Percentiles rank a stretch among this genome's conserved stretches.
Conservation (phyloP, 1,140 invertebrate genomes). For the Subanguina moxae region DNA sequence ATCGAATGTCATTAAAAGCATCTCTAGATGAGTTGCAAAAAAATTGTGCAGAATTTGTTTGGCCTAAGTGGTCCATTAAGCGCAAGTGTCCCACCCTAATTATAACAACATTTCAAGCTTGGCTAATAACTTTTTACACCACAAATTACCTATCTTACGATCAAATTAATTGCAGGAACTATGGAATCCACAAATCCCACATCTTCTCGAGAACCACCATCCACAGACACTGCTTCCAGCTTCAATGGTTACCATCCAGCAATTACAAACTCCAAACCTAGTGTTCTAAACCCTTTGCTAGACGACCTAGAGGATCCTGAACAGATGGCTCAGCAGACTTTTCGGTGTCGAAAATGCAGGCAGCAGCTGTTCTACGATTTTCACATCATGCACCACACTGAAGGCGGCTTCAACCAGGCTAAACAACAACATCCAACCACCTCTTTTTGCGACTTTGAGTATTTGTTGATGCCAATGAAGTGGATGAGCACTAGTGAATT, state of each 20-base stretch:
- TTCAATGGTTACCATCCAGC: neutral
- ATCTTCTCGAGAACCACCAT: neutral
- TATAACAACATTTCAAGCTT: too few species aligned
- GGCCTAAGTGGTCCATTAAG: too few species aligned
- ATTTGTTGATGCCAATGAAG: slow-evolving; percentile 51
- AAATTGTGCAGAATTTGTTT: too few species aligned
- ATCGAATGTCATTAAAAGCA: too few species aligned
- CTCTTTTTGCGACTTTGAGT: slow-evolving; percentile 33
- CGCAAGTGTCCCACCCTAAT: too few species aligned
- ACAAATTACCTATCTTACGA: too few species aligned
- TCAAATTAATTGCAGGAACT: neutral
- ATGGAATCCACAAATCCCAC: neutral
- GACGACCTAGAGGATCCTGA: neutral
- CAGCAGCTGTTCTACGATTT: slow-evolving; percentile 40
- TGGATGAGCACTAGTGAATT: slow-evolving; percentile 44
- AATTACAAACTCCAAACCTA: neutral
- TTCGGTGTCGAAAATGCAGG: slow-evolving; percentile 36
- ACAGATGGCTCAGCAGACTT: slow-evolving; percentile 13
- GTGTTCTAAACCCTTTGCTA: neutral
- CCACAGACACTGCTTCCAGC: neutral
- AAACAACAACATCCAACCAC: neutral
- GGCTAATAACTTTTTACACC: too few species aligned
- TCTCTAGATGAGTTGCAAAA: too few species aligned
- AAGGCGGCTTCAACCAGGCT: slow-evolving; percentile 11
- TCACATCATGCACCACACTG: slow-evolving; percentile 38